These are phyloP conservation scores for Thunnus albacares DNA, from an alignment of 2,797 vertebrate species.

Conservation along the genomic window DNA sequence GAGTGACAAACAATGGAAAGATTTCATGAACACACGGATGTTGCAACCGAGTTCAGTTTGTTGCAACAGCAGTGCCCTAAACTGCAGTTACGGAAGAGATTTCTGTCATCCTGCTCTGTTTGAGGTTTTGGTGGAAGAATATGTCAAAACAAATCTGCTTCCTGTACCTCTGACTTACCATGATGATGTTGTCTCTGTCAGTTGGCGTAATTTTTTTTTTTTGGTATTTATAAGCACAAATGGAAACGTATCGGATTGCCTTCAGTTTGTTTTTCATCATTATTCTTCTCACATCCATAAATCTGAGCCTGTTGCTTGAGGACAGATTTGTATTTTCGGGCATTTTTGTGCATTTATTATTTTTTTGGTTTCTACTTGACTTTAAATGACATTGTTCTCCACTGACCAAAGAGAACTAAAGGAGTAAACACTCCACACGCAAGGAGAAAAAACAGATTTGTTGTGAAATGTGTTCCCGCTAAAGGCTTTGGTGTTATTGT, in stretches of 20 bases:
- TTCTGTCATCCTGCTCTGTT: not conserved
- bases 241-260: not conserved
- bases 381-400: slow-evolving; percentile 4
- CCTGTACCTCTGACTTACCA: not conserved
- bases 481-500: slow-evolving; percentile 2
- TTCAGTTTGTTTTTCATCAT: not conserved
- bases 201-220: not conserved
- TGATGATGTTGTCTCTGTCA: not conserved
- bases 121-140: not conserved
- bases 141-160: not conserved
- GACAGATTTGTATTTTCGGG: not conserved
- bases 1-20: not conserved
- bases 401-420: slow-evolving; percentile 18
- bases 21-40: not conserved
- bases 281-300: not conserved
- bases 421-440: slow-evolving; percentile 17
- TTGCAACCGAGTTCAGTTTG: slow-evolving; percentile 9
- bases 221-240: not conserved
- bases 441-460: slow-evolving; percentile 1
- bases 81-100: not conserved
- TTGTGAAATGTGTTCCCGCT: slow-evolving; percentile 20
- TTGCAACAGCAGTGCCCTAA: not conserved
- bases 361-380: slow-evolving; percentile 22
- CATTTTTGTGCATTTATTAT: not conserved
- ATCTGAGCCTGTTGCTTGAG: slow-evolving; percentile 1